phyloP scores from a whole-genome alignment of 2,797 vertebrate species.

The Anas capensis region DNA sequence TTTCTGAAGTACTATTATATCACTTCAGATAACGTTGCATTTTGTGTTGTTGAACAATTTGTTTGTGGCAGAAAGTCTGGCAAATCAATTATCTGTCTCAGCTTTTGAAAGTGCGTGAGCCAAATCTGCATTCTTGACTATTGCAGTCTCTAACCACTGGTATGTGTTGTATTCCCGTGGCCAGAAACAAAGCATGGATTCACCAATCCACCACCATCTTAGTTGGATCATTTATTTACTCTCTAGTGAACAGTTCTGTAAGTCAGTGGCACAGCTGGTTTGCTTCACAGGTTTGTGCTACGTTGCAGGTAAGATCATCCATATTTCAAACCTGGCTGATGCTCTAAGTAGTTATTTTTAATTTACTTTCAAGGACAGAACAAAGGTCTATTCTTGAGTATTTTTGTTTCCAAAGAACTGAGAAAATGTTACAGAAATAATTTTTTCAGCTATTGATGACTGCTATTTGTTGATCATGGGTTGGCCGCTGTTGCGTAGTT shows the following conservation, averaged over 20 bases:
- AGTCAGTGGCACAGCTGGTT: neutral
- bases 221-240: neutral
- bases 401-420: neutral
- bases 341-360: neutral
- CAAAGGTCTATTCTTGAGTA: neutral
- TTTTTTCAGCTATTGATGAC: neutral
- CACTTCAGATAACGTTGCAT: constrained; percentile 25
- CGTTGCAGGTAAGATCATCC: neutral
- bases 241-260: neutral
- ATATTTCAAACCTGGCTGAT: neutral
- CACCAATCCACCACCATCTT: neutral
- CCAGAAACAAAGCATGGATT: neutral
- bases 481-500: neutral
- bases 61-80: neutral
- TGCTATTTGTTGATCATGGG: neutral
- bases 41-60: constrained; percentile 20
- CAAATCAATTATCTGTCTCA: neutral
- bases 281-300: neutral
- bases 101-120: neutral
- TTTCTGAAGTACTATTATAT: constrained; percentile 50
- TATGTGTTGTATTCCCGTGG: neutral
- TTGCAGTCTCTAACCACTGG: neutral
- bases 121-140: neutral
- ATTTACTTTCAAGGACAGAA: neutral
- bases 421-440: neutral